A percentile compares a stretch with the other conserved stretches of the same genome.
Evolutionary conservation across 2,797 vertebrate genomes (phyloP).

Genomic region (Macroramphosus scolopax): DNA sequence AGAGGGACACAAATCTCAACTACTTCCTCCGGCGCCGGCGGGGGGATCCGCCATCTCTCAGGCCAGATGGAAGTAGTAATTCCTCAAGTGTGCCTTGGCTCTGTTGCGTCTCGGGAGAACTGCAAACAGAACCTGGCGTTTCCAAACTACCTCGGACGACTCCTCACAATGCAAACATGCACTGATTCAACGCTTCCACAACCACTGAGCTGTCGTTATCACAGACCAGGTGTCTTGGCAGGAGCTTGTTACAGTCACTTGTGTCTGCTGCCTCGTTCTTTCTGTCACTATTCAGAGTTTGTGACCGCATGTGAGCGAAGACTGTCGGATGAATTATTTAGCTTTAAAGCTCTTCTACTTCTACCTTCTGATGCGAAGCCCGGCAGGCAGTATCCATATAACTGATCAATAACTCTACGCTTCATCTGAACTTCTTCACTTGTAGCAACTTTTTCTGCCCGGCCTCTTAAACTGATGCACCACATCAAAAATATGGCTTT

Average conservation of each 20-base stretch:
- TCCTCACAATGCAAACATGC: constrained; percentile 10
- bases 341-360: too few species aligned
- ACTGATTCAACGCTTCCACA: constrained; percentile 3
- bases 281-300: constrained; percentile 16
- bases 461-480: too few species aligned
- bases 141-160: constrained; percentile 8
- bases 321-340: too few species aligned
- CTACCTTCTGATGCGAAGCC: too few species aligned
- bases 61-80: constrained; percentile 15
- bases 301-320: constrained; percentile 10
- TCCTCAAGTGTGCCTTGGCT: constrained; percentile 22
- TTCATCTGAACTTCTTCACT: too few species aligned
- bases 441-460: too few species aligned
- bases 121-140: constrained; percentile 32
- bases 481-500: too few species aligned
- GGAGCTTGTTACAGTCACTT: constrained; percentile 19
- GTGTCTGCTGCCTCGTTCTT: constrained; percentile 20
- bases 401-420: too few species aligned
- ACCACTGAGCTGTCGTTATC: constrained; percentile 27
- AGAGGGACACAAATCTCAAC: background rate
- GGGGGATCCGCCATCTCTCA: constrained; percentile 1
- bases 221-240: constrained; percentile 1
- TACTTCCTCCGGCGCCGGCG: background rate
- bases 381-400: too few species aligned
- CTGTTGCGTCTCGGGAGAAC: constrained; percentile 30